Conservation (phyloP, 2,797 vertebrate genomes). For the Sebastes melanostomus region DNA sequence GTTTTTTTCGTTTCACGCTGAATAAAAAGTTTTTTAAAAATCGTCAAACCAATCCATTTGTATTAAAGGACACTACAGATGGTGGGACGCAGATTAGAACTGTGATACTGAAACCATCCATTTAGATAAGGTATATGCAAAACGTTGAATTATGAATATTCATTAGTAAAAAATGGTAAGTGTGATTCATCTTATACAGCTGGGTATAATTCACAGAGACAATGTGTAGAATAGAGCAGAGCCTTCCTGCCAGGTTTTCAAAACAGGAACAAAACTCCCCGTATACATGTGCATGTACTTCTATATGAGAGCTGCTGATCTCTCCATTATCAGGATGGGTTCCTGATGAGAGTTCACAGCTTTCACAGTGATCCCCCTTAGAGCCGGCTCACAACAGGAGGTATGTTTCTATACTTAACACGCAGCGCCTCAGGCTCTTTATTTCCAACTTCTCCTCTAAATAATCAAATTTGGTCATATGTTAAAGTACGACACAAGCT, state of each 20-base stretch:
- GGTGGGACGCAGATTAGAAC: constrained; percentile 45
- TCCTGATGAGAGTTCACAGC: constrained; percentile 62
- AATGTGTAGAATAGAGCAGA: constrained; percentile 57
- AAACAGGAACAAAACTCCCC: constrained; percentile 19
- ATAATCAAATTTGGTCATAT: background rate
- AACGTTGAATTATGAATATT: constrained; percentile 74
- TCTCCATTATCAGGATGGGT: constrained; percentile 46
- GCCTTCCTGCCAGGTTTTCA: constrained; percentile 58
- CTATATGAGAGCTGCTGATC: constrained; percentile 46
- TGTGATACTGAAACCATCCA: constrained; percentile 39
- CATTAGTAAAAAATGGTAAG: constrained; percentile 62
- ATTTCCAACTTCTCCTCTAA: background rate
- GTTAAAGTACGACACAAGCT: background rate
- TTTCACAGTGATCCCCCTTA: constrained; percentile 32
- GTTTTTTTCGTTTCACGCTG: constrained; percentile 53
- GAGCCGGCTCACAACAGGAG: constrained; percentile 34
- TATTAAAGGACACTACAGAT: constrained; percentile 59
- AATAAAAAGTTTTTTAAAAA: constrained; percentile 57
- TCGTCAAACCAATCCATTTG: constrained; percentile 20
- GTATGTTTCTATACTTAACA: constrained; percentile 16
- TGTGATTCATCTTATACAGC: constrained; percentile 79
- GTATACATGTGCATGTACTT: background rate
- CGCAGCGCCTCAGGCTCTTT: background rate
- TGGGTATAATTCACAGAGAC: constrained; percentile 67
- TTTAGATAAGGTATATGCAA: constrained; percentile 64